A percentile compares a stretch with the other conserved stretches of the same genome.
Conservation (phyloP, 2,113 vertebrate genomes). For the Lasiurus borealis region DNA sequence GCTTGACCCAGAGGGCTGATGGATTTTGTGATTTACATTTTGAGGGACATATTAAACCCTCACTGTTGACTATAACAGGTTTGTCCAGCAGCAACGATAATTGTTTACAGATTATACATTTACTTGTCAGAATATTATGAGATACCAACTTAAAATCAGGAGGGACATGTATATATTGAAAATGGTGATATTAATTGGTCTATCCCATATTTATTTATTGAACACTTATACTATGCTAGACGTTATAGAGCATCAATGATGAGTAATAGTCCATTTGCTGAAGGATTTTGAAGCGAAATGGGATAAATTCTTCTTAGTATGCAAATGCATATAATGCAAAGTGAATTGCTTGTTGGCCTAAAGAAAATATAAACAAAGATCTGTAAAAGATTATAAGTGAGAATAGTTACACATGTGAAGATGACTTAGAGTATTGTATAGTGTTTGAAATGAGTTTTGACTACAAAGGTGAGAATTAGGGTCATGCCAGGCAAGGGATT, state of each 20-base stretch:
- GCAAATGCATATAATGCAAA: conserved; percentile 47
- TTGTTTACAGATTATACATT: not conserved
- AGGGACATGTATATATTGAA: not conserved
- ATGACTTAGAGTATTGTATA: not conserved
- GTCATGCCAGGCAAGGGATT: not conserved
- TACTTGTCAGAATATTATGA: conserved; percentile 40
- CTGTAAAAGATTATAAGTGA: conserved; percentile 35
- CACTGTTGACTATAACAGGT: not conserved
- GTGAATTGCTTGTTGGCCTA: not conserved
- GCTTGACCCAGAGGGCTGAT: not conserved
- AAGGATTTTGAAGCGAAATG: conserved; percentile 38
- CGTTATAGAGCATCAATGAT: not conserved
- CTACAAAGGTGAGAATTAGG: conserved; percentile 49
- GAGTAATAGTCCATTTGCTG: not conserved
- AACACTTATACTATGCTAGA: conserved; percentile 42
- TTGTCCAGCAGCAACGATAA: not conserved
- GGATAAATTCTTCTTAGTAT: conserved; percentile 24
- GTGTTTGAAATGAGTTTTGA: conserved; percentile 48
- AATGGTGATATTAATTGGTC: not conserved
- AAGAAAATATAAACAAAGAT: conserved; percentile 39
- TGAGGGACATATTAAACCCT: not conserved
- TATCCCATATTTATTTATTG: conserved; percentile 11
- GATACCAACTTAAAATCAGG: conserved; percentile 39
- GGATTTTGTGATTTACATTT: conserved; percentile 35
- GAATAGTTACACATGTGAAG: not conserved